Percentiles rank a stretch among this genome's conserved stretches.
Evolutionary conservation across 2,888 invertebrate species (phyloP).

Genomic region (Tenthredo livida): DNA sequence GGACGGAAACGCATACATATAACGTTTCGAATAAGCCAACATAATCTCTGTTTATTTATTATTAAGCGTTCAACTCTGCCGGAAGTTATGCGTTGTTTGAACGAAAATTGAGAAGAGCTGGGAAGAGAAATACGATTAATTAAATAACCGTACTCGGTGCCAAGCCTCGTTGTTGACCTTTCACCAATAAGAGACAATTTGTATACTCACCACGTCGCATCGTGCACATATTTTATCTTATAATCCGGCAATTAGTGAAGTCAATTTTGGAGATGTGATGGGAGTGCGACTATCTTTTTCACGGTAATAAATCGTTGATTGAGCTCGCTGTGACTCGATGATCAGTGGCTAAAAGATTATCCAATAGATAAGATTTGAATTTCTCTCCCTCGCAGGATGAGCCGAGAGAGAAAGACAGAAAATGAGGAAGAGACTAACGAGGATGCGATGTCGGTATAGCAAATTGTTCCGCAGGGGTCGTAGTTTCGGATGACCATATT

Average conservation of each 20-base stretch:
- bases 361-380: neutral
- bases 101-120: neutral
- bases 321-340: neutral
- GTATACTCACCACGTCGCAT: neutral
- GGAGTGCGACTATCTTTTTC: neutral
- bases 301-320: neutral
- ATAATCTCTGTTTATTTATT: conserved; percentile 21
- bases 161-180: conserved; percentile 21
- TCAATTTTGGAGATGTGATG: neutral
- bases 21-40: neutral
- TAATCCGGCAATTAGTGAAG: neutral
- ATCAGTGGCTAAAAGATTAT: neutral
- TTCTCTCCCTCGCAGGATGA: neutral
- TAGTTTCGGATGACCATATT: conserved; percentile 22
- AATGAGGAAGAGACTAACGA: neutral
- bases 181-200: conserved; percentile 10
- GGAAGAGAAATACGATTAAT: neutral
- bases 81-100: neutral
- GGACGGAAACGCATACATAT: neutral
- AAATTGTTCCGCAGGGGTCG: neutral
- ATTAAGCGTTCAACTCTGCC: neutral
- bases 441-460: neutral
- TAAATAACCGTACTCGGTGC: conserved; percentile 1
- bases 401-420: neutral
- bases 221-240: neutral